phyloP scores from a whole-genome alignment of 2,888 invertebrate genomes.

The Carcina quercana region DNA sequence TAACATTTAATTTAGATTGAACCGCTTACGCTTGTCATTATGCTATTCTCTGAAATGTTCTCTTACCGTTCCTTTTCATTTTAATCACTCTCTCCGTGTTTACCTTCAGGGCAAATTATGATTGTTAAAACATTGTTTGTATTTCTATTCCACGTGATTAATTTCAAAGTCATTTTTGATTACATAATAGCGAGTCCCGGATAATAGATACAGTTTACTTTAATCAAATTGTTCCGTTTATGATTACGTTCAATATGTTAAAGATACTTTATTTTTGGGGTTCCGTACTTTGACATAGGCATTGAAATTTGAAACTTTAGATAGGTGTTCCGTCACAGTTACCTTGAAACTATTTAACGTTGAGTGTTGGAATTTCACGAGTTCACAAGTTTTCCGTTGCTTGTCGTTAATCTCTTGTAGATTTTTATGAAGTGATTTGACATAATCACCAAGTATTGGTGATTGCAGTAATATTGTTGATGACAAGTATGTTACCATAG shows the following conservation, averaged over 20 bases:
- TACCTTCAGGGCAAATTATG: conserved; percentile 42
- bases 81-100: conserved; percentile 33
- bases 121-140: conserved; percentile 49
- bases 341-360: too few species aligned
- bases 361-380: too few species aligned
- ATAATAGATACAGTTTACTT: conserved; percentile 28
- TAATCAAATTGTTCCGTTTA: conserved; percentile 22
- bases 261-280: too few species aligned
- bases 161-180: conserved; percentile 53
- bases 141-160: conserved; percentile 45
- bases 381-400: too few species aligned
- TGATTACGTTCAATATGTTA: too few species aligned
- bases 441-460: too few species aligned
- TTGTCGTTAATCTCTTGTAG: conserved; percentile 4
- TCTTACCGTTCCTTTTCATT: conserved; percentile 33
- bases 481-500: too few species aligned
- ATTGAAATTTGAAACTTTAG: too few species aligned
- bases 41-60: conserved; percentile 19
- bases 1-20: conserved; percentile 23
- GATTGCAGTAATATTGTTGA: too few species aligned
- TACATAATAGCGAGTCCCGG: conserved; percentile 38
- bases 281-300: too few species aligned
- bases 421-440: too few species aligned
- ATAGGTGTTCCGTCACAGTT: too few species aligned
- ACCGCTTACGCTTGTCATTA: conserved; percentile 26